Evolutionary conservation across 2,888 invertebrate genomes (phyloP).

Genomic region (Ichneumoninae sp.): DNA sequence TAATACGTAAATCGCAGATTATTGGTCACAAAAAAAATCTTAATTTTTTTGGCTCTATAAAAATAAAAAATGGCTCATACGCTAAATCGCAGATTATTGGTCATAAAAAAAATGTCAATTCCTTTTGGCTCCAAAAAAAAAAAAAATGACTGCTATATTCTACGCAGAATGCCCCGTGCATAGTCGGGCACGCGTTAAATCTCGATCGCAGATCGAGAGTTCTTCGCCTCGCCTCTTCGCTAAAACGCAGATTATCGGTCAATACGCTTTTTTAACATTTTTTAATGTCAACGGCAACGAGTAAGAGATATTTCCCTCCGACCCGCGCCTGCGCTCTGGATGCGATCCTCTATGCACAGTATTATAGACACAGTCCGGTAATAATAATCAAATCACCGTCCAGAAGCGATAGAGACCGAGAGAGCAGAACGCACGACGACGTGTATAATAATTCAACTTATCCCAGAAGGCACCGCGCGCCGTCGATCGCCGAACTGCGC

Average conservation of each 20-base stretch:
- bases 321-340: not conserved
- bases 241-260: slow-evolving; percentile 25
- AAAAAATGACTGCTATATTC: not conserved
- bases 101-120: not conserved
- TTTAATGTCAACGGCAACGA: slow-evolving; percentile 14
- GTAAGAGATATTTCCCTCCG: slow-evolving; percentile 15
- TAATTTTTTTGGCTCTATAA: too few relatives aligned
- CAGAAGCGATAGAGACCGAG: not conserved
- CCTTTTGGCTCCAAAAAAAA: not conserved
- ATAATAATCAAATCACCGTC: not conserved
- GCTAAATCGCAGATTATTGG: not conserved
- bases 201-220: slow-evolving; percentile 30
- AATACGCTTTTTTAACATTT: slow-evolving; percentile 5
- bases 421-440: slow-evolving; percentile 19
- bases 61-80: too few relatives aligned
- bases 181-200: slow-evolving; percentile 11
- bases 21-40: too few relatives aligned
- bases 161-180: not conserved
- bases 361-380: slow-evolving; percentile 10
- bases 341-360: slow-evolving; percentile 3
- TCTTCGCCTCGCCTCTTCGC: not conserved
- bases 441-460: slow-evolving; percentile 50
- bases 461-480: slow-evolving; percentile 32
- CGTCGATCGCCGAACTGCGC: slow-evolving; percentile 58
- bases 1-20: too few relatives aligned